Conservation (phyloP, 1,140 invertebrate species). For the Condylostylus longicornis region DNA sequence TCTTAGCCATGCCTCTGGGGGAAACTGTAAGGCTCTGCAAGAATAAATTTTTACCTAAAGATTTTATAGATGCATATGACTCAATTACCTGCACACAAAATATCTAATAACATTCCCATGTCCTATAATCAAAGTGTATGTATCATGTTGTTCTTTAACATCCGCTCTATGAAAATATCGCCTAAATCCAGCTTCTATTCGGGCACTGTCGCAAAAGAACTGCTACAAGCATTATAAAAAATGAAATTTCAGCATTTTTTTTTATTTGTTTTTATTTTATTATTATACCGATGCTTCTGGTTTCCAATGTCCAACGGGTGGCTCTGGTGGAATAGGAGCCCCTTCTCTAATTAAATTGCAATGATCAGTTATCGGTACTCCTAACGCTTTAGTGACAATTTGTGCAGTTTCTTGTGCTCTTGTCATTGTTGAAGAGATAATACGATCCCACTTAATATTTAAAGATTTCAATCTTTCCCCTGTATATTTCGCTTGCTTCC, state of each 20-base stretch:
- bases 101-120: slow-evolving; percentile 98
- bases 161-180: slow-evolving; percentile 85
- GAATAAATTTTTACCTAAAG: slow-evolving; percentile 14
- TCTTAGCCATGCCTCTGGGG: slow-evolving; percentile 90
- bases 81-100: slow-evolving; percentile 87
- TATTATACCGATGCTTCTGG: slow-evolving; percentile 55
- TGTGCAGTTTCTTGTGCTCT: slow-evolving; percentile 80
- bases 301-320: slow-evolving; percentile 70
- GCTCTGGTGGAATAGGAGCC: slow-evolving; percentile 87
- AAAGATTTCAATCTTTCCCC: slow-evolving; percentile 61
- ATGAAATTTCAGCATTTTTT: no score
- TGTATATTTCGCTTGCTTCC: slow-evolving; percentile 66
- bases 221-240: slow-evolving; percentile 41
- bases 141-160: slow-evolving; percentile 63
- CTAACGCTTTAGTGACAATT: slow-evolving; percentile 48
- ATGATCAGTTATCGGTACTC: slow-evolving; percentile 9
- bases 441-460: slow-evolving; percentile 56
- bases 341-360: slow-evolving; percentile 81
- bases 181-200: slow-evolving; percentile 93
- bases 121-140: slow-evolving; percentile 86
- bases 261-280: neutral
- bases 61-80: neutral
- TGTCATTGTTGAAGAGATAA: slow-evolving; percentile 84
- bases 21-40: slow-evolving; percentile 90
- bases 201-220: slow-evolving; percentile 86